These are phyloP conservation scores for Odontamblyopus lacepedii DNA, from an alignment of 2,797 vertebrate genomes.

Conservation along the genomic window DNA sequence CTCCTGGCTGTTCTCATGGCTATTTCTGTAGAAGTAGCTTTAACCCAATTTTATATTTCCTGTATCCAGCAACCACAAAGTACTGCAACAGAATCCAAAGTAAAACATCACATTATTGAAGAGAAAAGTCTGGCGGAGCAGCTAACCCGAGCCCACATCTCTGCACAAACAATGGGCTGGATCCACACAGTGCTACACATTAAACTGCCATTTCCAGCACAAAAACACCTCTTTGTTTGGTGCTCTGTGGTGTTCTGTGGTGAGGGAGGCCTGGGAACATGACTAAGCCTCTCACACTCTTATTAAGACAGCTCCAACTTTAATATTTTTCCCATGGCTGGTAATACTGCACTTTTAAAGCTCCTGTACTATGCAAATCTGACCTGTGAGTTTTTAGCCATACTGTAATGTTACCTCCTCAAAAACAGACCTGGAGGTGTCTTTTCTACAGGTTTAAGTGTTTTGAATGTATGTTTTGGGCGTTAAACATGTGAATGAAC, in stretches of 20 bases:
- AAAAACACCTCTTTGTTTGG: conserved; percentile 62
- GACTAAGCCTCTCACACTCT: conserved; percentile 48
- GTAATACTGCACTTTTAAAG: conserved; percentile 5
- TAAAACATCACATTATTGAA: conserved; percentile 26
- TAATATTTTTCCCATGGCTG: conserved; percentile 11
- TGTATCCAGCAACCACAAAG: conserved; percentile 33
- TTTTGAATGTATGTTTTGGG: too few species aligned
- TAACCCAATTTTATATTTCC: conserved; percentile 29
- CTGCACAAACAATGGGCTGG: conserved; percentile 54
- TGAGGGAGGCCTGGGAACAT: conserved; percentile 39
- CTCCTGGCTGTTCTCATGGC: conserved; percentile 16
- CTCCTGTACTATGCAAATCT: too few species aligned
- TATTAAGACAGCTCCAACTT: not conserved
- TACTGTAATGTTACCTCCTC: too few species aligned
- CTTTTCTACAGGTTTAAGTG: too few species aligned
- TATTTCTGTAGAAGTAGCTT: conserved; percentile 17
- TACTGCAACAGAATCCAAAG: conserved; percentile 30
- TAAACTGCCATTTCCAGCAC: conserved; percentile 55
- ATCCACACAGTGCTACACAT: conserved; percentile 51
- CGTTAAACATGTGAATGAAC: too few species aligned
- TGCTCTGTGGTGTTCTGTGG: conserved; percentile 62
- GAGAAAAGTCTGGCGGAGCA: conserved; percentile 28
- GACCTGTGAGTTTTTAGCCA: too few species aligned
- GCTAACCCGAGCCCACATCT: conserved; percentile 21
- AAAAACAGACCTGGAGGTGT: too few species aligned